Percentiles rank a stretch among this genome's conserved stretches.
These are phyloP conservation scores for Enteromius mattozi DNA, from an alignment of 2,797 vertebrate genomes.

Conservation along the genomic window DNA sequence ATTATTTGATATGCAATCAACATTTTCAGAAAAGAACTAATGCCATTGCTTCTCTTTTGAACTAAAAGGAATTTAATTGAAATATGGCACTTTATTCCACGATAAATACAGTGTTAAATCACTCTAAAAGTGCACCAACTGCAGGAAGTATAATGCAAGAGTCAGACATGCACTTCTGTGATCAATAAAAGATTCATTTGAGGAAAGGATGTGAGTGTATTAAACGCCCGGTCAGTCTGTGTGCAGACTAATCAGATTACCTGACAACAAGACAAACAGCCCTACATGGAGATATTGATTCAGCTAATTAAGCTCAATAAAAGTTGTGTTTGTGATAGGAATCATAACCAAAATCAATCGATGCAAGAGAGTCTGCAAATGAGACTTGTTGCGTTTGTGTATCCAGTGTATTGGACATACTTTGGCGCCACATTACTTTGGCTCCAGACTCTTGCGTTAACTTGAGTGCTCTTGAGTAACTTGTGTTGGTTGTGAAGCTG, in stretches of 20 bases:
- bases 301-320: conserved; percentile 70
- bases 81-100: conserved; percentile 20
- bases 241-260: conserved; percentile 57
- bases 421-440: conserved; percentile 16
- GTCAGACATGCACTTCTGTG: conserved; percentile 40
- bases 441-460: conserved; percentile 13
- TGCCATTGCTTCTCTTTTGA: not conserved
- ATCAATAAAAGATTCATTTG: conserved; percentile 68
- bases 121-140: conserved; percentile 30
- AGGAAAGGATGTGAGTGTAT: conserved; percentile 44
- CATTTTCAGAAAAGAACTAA: not conserved
- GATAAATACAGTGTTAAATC: conserved; percentile 17
- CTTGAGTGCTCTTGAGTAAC: conserved; percentile 23
- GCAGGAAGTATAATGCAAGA: conserved; percentile 44
- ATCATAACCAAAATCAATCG: conserved; percentile 66
- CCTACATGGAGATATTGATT: conserved; percentile 64
- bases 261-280: conserved; percentile 72
- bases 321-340: conserved; percentile 63
- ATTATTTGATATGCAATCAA: conserved; percentile 27
- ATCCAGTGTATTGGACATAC: not conserved
- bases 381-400: conserved; percentile 52
- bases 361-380: conserved; percentile 59
- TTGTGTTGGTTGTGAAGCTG: not conserved
- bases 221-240: conserved; percentile 13
- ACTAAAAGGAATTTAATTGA: conserved; percentile 11